phyloP scores from a whole-genome alignment of 2,888 invertebrate species.

The Anticlea derivata region DNA sequence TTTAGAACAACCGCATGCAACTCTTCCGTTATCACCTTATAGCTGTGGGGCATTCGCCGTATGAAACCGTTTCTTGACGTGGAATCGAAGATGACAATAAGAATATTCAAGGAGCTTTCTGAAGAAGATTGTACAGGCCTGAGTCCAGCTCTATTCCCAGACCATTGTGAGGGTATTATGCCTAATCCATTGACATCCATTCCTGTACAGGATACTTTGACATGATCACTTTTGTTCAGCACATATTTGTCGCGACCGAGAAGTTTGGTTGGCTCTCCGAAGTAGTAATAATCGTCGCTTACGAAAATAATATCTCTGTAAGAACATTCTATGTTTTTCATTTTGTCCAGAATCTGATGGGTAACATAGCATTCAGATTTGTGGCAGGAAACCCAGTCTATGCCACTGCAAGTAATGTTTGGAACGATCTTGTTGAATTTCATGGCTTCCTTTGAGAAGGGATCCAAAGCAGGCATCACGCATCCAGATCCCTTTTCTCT shows the following conservation, averaged over 20 bases:
- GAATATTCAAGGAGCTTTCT: conserved; percentile 81
- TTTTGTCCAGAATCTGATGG: not conserved
- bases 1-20: conserved; percentile 36
- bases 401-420: not conserved
- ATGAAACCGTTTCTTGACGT: conserved; percentile 92
- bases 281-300: conserved; percentile 37
- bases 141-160: conserved; percentile 5
- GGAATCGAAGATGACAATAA: conserved; percentile 95
- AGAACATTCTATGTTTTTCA: conserved; percentile 34
- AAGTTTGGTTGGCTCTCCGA: conserved; percentile 45
- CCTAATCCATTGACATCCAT: conserved; percentile 71
- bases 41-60: conserved; percentile 90
- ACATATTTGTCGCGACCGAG: not conserved
- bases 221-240: conserved; percentile 1
- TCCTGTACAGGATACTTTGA: not conserved
- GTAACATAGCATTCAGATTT: conserved; percentile 5
- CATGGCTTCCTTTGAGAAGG: conserved; percentile 4
- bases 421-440: not conserved
- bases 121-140: not conserved
- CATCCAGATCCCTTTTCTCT: conserved; percentile 9
- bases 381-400: conserved; percentile 10
- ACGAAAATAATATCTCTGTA: conserved; percentile 48
- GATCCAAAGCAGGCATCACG: conserved; percentile 3
- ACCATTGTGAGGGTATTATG: not conserved
- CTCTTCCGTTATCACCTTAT: conserved; percentile 85